Evolutionary conservation across 2,113 vertebrate genomes (phyloP), one percentile per base, ranked within the genome.

Genomic region (Alces alces): DNA sequence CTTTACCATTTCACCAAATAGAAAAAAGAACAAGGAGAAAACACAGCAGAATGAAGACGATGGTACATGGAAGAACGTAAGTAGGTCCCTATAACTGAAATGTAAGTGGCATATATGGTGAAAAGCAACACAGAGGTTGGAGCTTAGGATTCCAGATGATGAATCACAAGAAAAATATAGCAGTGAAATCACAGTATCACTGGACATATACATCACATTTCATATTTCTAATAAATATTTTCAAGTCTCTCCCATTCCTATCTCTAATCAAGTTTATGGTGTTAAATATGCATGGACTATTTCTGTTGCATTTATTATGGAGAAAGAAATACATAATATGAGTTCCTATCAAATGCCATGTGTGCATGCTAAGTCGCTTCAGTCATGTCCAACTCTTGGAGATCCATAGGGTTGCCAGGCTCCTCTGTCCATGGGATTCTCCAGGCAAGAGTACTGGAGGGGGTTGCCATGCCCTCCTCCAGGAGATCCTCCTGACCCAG

Each of bases 221-320:
- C 54, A 14, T 55, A 45, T 64, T 80, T 89, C 11, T 43, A 89
- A 80, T 86, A 39, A 36, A 13, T 60, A 92, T 84, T 87, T 96
- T 70, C 16, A 64, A 92, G 12, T 21, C 6, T 19, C 5, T 54
- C 28, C 23, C 10, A 82, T 76, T 30, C 13, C 7, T 87, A n/a
- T 87, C 11, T 57, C 28, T 60, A 85, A 9, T 58, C 43, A 85
- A 47, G 6, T 27, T 60, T 21, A n/a, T 45, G 25, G 7, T 28
- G 3, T 92, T 47, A 79, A 93, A 89, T 83, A 57, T 3, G 15
- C 54, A 50, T 5, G 2, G 27, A 19, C 8, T 50, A 60, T 54
- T 92, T 84, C 66, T 47, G 27, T 39, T 64, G 4, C 39, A 33
- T 79, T 84, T 85, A 28, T 50, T 66, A 25, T 52, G 11, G 17